These are phyloP conservation scores for Pocillopora meandrina DNA, from an alignment of 92 coral and sea anemone genomes.

Conservation along the genomic window DNA sequence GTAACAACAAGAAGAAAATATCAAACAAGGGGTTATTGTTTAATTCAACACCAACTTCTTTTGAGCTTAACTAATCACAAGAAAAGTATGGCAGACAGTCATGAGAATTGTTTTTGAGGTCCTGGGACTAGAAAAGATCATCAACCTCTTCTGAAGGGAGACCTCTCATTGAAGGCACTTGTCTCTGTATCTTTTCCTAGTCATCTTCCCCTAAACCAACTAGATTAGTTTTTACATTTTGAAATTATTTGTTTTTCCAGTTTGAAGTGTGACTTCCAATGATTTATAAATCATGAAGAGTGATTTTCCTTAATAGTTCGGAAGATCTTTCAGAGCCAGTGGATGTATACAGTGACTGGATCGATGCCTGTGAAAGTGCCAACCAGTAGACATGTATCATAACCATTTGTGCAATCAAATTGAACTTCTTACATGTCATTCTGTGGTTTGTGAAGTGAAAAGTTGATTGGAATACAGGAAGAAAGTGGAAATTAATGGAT, in stretches of 20 bases:
- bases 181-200: background rate
- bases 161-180: background rate
- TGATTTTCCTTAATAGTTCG: slow-evolving; percentile 17
- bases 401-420: background rate
- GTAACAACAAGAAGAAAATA: too few species aligned
- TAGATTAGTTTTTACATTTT: too few species aligned
- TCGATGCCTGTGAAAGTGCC: slow-evolving; percentile 97
- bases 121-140: too few species aligned
- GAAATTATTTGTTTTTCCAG: too few species aligned
- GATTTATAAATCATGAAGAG: too few species aligned
- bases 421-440: background rate
- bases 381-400: slow-evolving; percentile 67
- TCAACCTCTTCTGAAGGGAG: background rate
- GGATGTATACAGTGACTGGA: slow-evolving; percentile 99
- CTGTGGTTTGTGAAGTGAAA: background rate
- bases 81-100: too few species aligned
- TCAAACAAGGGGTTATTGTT: too few species aligned
- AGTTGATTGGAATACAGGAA: background rate
- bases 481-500: background rate
- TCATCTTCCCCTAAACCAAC: background rate
- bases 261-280: too few species aligned
- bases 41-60: too few species aligned
- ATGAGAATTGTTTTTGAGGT: too few species aligned
- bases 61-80: too few species aligned
- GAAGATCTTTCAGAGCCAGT: slow-evolving; percentile 98